Percentiles rank a stretch among this genome's conserved stretches.
phyloP scores from a whole-genome alignment of 1,140 invertebrate species.

The Apis laboriosa region DNA sequence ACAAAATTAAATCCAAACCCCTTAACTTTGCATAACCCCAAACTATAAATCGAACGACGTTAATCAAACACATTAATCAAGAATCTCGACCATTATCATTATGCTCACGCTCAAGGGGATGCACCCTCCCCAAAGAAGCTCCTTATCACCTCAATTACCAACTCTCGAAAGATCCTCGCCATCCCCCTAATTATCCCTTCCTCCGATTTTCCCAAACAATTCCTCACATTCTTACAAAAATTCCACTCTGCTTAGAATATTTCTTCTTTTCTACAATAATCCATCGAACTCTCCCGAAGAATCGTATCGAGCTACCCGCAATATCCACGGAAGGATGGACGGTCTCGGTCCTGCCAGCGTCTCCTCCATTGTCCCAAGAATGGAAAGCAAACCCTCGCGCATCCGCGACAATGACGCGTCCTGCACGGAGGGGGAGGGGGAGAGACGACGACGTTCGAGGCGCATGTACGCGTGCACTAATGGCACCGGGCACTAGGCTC shows the following conservation, averaged over 20 bases:
- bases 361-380: constrained; percentile 53
- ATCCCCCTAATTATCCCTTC: background rate
- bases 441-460: background rate
- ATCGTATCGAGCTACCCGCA: too few relatives aligned
- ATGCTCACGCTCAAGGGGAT: background rate
- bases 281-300: too few relatives aligned
- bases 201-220: background rate
- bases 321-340: too few relatives aligned
- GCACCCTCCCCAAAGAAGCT: background rate
- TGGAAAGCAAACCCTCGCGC: constrained; percentile 29
- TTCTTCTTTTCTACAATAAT: too few relatives aligned
- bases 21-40: background rate
- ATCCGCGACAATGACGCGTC: constrained; percentile 24
- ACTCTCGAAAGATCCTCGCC: background rate
- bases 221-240: too few relatives aligned
- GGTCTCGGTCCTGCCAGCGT: background rate
- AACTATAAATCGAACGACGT: background rate
- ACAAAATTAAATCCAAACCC: too few relatives aligned
- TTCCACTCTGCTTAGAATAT: too few relatives aligned
- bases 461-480: constrained; percentile 61
- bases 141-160: background rate
- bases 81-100: background rate
- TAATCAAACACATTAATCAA: background rate
- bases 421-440: background rate
- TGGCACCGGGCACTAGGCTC: constrained; percentile 62